Percentiles rank a stretch among this genome's conserved stretches.
Evolutionary conservation across 2,888 invertebrate genomes (phyloP).

Genomic region (Dolichopus griseipennis): DNA sequence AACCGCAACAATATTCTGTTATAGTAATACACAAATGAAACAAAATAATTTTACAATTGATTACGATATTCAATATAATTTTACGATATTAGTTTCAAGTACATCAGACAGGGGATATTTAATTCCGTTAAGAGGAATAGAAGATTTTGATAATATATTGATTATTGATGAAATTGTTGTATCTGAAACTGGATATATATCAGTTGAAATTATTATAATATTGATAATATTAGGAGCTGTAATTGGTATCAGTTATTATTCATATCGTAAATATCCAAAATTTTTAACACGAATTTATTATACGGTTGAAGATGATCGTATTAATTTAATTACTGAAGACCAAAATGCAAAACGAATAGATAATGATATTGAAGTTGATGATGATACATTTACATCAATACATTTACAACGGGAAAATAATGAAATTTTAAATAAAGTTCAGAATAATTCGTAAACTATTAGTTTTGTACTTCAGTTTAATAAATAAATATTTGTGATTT

Average conservation of each 20-base stretch:
- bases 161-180: neutral
- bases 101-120: neutral
- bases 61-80: neutral
- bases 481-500: too few species aligned
- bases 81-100: neutral
- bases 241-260: neutral
- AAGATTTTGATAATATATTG: neutral
- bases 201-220: neutral
- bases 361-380: neutral
- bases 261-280: neutral
- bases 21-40: neutral
- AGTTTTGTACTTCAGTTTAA: too few species aligned
- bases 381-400: neutral
- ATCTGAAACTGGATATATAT: neutral
- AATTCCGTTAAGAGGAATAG: neutral
- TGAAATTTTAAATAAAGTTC: too few species aligned
- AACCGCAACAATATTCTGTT: neutral
- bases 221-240: neutral
- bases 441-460: too few species aligned
- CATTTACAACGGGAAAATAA: neutral
- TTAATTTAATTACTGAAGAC: neutral
- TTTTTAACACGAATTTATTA: neutral
- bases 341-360: neutral
- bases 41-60: neutral
- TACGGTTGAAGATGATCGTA: neutral